Evolutionary conservation across 1,140 invertebrate genomes (phyloP).

Genomic region (Ridgeia piscesae): DNA sequence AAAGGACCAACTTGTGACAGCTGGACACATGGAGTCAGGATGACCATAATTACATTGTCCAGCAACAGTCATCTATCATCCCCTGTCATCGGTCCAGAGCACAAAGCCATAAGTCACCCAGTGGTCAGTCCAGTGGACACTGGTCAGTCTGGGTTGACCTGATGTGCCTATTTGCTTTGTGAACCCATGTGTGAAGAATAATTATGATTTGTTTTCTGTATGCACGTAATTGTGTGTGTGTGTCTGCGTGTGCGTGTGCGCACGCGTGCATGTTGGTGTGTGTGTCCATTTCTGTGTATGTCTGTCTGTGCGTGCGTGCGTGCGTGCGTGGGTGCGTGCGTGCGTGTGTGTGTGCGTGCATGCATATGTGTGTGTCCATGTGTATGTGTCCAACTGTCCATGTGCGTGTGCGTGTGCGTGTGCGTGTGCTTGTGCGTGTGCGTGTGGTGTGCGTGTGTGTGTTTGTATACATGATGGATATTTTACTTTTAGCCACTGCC

Average conservation of each 20-base stretch:
- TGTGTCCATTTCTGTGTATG: background rate
- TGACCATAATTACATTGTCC: constrained; percentile 5
- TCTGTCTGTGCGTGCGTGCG: no score
- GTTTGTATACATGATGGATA: background rate
- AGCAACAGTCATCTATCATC: background rate
- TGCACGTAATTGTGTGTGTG: no score
- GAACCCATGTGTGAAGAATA: background rate
- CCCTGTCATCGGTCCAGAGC: background rate
- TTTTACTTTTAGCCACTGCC: background rate
- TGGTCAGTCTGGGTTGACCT: background rate
- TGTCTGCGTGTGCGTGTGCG: background rate
- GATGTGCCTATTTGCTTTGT: background rate
- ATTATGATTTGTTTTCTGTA: no score
- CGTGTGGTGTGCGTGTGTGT: no score
- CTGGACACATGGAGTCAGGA: background rate
- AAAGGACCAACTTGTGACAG: background rate
- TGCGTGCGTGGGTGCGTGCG: no score
- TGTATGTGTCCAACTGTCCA: background rate
- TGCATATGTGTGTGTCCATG: no score
- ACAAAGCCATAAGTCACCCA: background rate
- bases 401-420: background rate
- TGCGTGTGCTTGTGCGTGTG: no score
- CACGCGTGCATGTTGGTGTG: no score
- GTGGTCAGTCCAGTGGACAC: background rate
- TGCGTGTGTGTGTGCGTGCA: no score